Evolutionary conservation across 2,113 vertebrate genomes (phyloP), one percentile per base, ranked within the genome.

Genomic region (Pachycephala philippinensis): DNA sequence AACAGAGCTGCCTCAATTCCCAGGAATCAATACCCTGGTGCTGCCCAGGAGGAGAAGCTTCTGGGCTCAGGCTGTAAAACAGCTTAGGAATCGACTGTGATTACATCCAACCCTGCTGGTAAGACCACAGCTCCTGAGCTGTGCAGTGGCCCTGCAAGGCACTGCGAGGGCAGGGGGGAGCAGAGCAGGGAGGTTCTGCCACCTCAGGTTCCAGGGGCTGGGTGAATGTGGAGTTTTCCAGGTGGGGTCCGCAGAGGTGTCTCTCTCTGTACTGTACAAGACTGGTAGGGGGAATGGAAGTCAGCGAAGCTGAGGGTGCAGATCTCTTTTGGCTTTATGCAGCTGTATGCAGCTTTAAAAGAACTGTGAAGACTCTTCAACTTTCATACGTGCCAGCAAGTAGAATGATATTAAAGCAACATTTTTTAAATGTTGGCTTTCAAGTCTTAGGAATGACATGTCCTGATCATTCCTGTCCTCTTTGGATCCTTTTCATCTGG

Each of bases 111-210:
- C 2, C 13, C 30, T 35, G n/a, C 10, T 45, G 44, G 15, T 42
- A 11, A 22, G 8, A 4, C 7, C 5, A 0, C 0, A 6, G 30
- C 9, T 45, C 7, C 30, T 1, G 13, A 59, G 12, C 52, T 68
- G 26, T 13, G 37, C 47, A 40, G 31, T 15, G 47, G 3, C 7
- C 11, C 47, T 4, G 33, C 11, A 2, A 11, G 31, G 35, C 14
- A 6, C 24, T 33, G 54, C 14, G 37, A 53, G 17, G 15, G 49
- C 27, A 52, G n/a, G 9, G 31, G 13, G 35, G 22, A 45, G 45
- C 10, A 24, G 14, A 15, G n/a, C 4, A 3, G 24, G 19, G 54
- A 11, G 26, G 69, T 15, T 57, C 28, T 81, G 37, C 30, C 33
- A 7, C 16, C 30, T 35, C 24, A 8, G 2, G 0, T 8, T 33